phyloP scores from a whole-genome alignment of 2,888 invertebrate genomes.

The Zhengitettix transpicula region DNA sequence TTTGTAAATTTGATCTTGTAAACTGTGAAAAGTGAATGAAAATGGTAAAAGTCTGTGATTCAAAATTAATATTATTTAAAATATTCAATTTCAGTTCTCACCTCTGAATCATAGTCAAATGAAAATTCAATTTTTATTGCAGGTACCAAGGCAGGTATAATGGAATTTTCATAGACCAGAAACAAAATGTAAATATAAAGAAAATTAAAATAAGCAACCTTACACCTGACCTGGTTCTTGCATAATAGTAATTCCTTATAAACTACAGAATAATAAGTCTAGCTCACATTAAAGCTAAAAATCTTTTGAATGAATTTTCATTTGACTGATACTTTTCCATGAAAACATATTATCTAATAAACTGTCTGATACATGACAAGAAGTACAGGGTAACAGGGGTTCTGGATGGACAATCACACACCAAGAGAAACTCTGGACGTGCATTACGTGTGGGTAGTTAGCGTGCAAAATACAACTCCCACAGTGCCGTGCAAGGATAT shows the following conservation, averaged over 20 bases:
- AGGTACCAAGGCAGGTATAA: background rate
- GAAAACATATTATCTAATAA: background rate
- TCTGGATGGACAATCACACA: conserved; percentile 18
- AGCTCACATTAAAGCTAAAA: background rate
- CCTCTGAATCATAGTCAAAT: background rate
- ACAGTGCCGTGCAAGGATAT: conserved; percentile 14
- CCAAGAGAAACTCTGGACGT: conserved; percentile 16
- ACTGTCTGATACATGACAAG: conserved; percentile 5
- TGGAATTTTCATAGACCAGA: background rate
- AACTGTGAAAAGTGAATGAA: too few relatives aligned
- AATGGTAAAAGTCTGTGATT: too few relatives aligned
- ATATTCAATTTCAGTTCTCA: background rate
- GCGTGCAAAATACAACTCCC: conserved; percentile 14
- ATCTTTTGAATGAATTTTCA: conserved; percentile 1
- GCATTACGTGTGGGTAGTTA: conserved; percentile 13
- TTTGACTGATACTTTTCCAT: conserved; percentile 2
- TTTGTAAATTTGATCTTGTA: too few relatives aligned
- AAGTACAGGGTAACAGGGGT: conserved; percentile 8
- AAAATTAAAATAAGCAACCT: background rate
- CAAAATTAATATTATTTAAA: too few relatives aligned
- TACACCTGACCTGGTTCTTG: background rate
- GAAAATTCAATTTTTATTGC: background rate
- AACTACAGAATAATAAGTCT: too few relatives aligned
- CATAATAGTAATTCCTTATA: background rate
- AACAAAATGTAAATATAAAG: background rate